These are phyloP conservation scores for Crypturellus tataupa DNA, from an alignment of 2,797 vertebrate genomes.

Conservation along the genomic window DNA sequence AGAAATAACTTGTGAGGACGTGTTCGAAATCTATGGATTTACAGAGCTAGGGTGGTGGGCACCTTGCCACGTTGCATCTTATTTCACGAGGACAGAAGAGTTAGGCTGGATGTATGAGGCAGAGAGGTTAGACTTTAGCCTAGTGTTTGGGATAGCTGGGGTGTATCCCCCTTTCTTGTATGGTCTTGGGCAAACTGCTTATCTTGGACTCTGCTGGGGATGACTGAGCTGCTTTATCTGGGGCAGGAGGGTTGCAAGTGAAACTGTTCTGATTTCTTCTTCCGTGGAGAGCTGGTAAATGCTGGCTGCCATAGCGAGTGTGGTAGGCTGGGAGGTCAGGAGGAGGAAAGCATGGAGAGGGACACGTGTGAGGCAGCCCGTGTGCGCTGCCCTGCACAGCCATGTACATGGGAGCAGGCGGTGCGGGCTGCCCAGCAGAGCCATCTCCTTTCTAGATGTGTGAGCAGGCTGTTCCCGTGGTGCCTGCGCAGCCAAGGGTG, in stretches of 20 bases:
- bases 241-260: neutral
- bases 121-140: neutral
- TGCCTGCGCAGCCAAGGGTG: neutral
- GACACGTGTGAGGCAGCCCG: neutral
- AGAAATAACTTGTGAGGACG: neutral
- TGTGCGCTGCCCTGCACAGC: no score
- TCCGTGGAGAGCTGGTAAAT: neutral
- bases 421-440: neutral
- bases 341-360: neutral
- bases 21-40: neutral
- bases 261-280: neutral
- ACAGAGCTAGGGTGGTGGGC: fast-evolving
- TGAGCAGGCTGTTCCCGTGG: neutral
- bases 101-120: neutral
- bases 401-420: neutral
- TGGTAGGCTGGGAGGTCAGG: neutral
- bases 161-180: neutral
- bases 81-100: neutral
- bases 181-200: neutral
- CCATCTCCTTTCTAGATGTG: neutral
- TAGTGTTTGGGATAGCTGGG: neutral
- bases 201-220: neutral
- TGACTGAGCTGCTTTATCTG: neutral
- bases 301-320: neutral
- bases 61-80: fast-evolving